A percentile compares a stretch with the other conserved stretches of the same genome.
These are phyloP conservation scores for Phalanger gymnotis DNA, from an alignment of 2,797 vertebrate species.

Conservation along the genomic window DNA sequence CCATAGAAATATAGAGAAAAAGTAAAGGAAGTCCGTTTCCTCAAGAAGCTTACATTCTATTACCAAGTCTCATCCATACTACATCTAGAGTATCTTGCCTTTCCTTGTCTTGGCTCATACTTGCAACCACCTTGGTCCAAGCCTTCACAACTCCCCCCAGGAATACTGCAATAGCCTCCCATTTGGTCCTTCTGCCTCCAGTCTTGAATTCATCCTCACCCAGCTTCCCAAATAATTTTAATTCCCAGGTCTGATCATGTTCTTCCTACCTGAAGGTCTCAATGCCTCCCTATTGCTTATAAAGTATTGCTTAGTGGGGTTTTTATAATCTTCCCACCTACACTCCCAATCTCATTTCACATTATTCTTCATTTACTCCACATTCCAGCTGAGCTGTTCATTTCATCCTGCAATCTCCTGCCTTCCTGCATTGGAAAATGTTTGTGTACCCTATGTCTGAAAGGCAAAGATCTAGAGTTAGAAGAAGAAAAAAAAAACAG, in stretches of 20 bases:
- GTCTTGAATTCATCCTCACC: not conserved
- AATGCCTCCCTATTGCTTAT: not conserved
- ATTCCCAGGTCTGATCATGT: not conserved
- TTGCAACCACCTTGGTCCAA: not conserved
- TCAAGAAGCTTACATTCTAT: constrained; percentile 10
- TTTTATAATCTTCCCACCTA: not conserved
- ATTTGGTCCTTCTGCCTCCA: not conserved
- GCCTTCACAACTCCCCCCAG: not conserved
- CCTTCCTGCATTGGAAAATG: not conserved
- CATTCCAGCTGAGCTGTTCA: not conserved
- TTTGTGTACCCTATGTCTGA: not conserved
- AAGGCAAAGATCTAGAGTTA: not conserved
- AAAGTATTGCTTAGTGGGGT: not conserved
- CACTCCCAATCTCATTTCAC: not conserved
- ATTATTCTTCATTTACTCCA: not conserved
- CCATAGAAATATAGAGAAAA: not conserved
- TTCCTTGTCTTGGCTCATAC: not conserved
- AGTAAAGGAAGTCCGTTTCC: not conserved
- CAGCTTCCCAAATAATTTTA: not conserved
- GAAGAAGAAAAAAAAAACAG: not conserved
- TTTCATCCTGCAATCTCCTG: not conserved
- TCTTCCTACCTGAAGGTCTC: not conserved
- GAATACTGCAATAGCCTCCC: not conserved
- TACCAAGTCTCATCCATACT: not conserved
- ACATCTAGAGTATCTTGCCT: not conserved